Conservation (phyloP, 2,797 vertebrate species). For the Hypotaenidia okinawae region DNA sequence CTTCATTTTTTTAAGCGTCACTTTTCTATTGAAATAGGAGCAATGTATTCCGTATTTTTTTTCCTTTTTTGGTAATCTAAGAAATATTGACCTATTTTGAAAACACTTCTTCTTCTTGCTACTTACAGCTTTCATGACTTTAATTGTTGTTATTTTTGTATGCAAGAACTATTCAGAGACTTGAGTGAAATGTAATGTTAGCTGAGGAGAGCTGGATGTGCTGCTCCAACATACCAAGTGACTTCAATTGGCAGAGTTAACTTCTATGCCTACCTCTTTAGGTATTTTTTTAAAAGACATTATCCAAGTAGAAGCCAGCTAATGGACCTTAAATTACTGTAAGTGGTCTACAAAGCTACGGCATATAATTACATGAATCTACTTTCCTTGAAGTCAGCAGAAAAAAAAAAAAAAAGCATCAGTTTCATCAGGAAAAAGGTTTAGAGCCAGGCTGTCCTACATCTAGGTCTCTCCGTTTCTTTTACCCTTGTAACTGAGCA, state of each 20-base stretch:
- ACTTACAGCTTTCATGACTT: not conserved
- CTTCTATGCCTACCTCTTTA: not conserved
- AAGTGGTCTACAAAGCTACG: not conserved
- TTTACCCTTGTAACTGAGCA: not conserved
- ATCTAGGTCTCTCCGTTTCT: not conserved
- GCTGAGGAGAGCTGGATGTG: not conserved
- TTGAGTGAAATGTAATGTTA: not conserved
- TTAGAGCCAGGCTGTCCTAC: not conserved
- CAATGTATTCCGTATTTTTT: not conserved
- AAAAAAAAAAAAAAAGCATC: not conserved
- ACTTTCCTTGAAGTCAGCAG: slow-evolving; percentile 2
- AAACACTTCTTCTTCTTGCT: not conserved
- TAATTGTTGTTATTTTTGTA: not conserved
- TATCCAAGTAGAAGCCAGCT: slow-evolving; percentile 13
- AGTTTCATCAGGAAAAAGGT: not conserved
- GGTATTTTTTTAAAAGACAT: not conserved
- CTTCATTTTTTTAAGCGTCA: not conserved
- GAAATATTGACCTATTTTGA: not conserved
- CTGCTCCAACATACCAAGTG: not conserved
- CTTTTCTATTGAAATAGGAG: not conserved
- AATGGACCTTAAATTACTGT: slow-evolving; percentile 35
- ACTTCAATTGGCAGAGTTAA: not conserved
- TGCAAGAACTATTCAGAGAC: not conserved
- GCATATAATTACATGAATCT: not conserved
- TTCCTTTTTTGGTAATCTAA: not conserved